phyloP scores from a whole-genome alignment of 2,113 vertebrate species.

The Mixornis gularis region DNA sequence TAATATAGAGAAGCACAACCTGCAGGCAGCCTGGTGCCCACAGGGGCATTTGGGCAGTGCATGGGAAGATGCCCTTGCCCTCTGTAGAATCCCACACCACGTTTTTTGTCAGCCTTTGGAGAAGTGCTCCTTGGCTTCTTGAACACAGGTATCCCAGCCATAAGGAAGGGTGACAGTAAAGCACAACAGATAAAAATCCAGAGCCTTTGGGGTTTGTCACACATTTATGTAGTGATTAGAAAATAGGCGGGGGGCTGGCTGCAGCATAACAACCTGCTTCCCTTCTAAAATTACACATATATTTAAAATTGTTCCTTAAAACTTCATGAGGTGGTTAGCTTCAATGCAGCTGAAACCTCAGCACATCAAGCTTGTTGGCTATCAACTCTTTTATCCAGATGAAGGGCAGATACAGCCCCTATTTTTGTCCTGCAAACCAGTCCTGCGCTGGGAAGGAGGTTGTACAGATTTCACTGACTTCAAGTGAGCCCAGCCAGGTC shows the following conservation, averaged over 20 bases:
- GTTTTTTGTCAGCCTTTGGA: background rate
- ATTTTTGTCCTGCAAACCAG: background rate
- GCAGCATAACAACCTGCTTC: background rate
- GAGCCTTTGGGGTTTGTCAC: background rate
- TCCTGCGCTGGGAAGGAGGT: rapidly evolving
- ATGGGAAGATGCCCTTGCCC: rapidly evolving
- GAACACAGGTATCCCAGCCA: background rate
- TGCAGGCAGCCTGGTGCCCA: background rate
- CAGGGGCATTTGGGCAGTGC: rapidly evolving
- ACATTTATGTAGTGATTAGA: background rate
- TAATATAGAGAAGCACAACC: background rate
- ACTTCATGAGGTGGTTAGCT: background rate
- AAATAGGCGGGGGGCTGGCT: background rate
- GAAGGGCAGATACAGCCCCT: background rate
- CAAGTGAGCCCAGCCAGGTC: background rate
- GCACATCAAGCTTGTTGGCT: background rate
- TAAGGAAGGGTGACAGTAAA: background rate
- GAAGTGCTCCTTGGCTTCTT: background rate
- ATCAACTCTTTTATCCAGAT: rapidly evolving
- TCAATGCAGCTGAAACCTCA: background rate
- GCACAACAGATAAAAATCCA: background rate
- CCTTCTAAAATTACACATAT: background rate
- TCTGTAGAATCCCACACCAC: background rate
- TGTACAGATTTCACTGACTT: background rate
- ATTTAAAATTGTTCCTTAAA: background rate